Evolutionary conservation across 2,113 vertebrate species (phyloP).

Genomic region (Ceyx melanurus): DNA sequence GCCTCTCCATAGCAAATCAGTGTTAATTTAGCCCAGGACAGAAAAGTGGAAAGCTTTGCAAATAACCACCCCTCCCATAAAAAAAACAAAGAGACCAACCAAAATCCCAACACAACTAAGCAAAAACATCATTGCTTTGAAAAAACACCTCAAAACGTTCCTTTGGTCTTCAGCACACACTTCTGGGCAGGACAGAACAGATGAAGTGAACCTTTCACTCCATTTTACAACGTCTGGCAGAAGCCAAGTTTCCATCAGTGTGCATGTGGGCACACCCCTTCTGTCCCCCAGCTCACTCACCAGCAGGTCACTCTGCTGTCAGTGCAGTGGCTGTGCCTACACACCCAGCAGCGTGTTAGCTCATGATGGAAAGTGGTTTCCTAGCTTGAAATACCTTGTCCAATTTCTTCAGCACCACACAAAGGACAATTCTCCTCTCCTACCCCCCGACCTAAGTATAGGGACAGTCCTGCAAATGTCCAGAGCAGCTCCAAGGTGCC

Average conservation of each 20-base stretch:
- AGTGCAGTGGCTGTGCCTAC: background rate
- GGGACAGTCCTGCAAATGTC: background rate
- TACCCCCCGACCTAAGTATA: fast-evolving
- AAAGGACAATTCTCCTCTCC: background rate
- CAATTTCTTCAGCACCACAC: background rate
- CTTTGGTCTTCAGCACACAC: background rate
- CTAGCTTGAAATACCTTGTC: background rate
- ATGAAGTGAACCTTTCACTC: background rate
- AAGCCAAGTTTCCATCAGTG: background rate
- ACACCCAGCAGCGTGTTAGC: fast-evolving
- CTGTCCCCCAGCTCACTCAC: background rate
- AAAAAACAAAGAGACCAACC: background rate
- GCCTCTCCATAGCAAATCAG: background rate
- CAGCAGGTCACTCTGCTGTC: background rate
- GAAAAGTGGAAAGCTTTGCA: background rate
- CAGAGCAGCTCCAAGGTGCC: background rate
- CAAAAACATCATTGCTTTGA: background rate
- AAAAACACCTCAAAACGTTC: background rate
- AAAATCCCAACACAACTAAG: background rate
- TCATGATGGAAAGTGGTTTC: background rate
- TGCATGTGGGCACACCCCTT: fast-evolving
- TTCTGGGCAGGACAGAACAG: background rate
- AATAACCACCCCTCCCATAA: background rate
- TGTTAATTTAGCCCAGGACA: background rate
- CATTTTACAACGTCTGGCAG: background rate